Evolutionary conservation across 1,140 invertebrate species (phyloP), one percentile per base, ranked within the genome.

Genomic region (Sarcophaga peregrina): DNA sequence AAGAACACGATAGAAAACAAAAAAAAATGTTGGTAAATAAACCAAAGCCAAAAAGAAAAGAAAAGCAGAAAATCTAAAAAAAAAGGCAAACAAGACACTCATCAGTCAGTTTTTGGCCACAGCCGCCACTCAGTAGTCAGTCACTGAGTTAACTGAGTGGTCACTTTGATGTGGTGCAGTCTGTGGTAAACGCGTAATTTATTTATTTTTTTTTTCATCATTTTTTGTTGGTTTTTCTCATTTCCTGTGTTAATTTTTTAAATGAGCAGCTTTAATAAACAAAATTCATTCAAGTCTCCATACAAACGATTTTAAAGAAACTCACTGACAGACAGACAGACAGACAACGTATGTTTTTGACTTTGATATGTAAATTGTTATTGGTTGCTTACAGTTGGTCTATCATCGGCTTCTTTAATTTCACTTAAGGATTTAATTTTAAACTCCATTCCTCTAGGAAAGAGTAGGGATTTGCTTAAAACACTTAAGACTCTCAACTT

Each of bases 111-210:
- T 73, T 54, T 54, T 54, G 68, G 68, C 25, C 25, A n/a, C 74
- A 47, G 74, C 9, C 46, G 47, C 45, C 13, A 58, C 13, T n/a
- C 54, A 13, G 13, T 7, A 37, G 6, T 58, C 54, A 58, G 54
- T 50, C 75, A 78, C 25, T 78, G 15, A 78, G 47, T 78, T 78
- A 78, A 78, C 75, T 37, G 50, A 83, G 83, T 83, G 83, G 83
- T 83, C 83, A 83, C 83, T 83, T 83, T 83, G 83, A 83, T 83
- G 83, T 83, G 83, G 83, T 75, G 83, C 83, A 83, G 72, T 54
- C 80, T 83, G 83, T 83, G 83, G 83, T 47, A 81, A 83, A 83
- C 83, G 83, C 83, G 80, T 83, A 83, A 83, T 83, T 83, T 81
- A 81, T 80, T 83, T 80, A 46, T 82, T 52, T 52, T 52, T 52